Evolutionary conservation across 2,797 vertebrate genomes (phyloP).

Genomic region (Megaceryle alcyon): DNA sequence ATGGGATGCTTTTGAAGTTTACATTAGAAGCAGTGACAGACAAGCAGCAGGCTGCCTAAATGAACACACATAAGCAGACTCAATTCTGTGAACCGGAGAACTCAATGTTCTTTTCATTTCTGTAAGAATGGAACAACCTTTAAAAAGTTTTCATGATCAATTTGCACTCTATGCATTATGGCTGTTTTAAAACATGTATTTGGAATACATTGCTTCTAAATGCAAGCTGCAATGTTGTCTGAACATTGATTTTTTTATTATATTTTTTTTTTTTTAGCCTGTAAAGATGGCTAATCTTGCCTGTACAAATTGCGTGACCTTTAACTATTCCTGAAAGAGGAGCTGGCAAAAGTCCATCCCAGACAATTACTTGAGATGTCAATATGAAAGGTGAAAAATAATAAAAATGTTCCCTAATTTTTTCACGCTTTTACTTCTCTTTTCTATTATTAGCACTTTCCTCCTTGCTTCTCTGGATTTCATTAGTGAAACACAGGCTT

Average conservation of each 20-base stretch:
- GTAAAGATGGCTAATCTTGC: slow-evolving; percentile 22
- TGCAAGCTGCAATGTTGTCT: neutral
- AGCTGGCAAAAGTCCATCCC: neutral
- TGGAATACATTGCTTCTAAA: neutral
- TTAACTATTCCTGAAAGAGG: neutral
- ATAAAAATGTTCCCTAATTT: neutral
- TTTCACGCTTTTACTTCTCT: neutral
- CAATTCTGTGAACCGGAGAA: neutral
- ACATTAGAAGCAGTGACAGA: neutral
- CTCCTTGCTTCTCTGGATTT: slow-evolving; percentile 2
- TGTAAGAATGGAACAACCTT: neutral
- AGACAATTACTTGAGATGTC: neutral
- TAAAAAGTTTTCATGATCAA: neutral
- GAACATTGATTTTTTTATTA: neutral
- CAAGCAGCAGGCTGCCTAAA: neutral
- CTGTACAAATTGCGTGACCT: slow-evolving; percentile 13
- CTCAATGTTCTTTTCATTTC: neutral
- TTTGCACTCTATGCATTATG: neutral
- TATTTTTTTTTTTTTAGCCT: neutral
- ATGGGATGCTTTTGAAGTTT: neutral
- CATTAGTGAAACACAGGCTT: neutral
- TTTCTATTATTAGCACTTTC: neutral
- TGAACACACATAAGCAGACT: neutral
- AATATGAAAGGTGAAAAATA: neutral
- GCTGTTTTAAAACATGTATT: neutral